Base-by-base conservation (phyloP, 2,113 vertebrate species). In the Pampusana beccarii region DNA sequence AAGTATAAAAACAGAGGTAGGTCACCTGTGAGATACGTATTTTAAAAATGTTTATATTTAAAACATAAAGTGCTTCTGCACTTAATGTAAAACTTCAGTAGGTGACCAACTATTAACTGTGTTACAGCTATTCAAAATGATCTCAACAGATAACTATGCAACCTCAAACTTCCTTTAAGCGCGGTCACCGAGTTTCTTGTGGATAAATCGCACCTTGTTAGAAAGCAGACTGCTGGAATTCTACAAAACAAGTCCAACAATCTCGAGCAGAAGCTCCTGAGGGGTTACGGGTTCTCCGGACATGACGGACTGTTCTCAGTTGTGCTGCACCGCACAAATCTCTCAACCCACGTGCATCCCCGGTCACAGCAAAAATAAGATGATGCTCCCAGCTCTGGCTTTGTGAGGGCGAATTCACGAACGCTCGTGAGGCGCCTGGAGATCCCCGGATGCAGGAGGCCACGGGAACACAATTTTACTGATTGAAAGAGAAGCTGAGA, bases 351-450 rank as follows among this genome's bases (percentile, higher is more conserved):
- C 2, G 1, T 5, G 16, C 38, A 9, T 4, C 53, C 34, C 33
- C 3, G 2, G 3, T 48, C 15, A 1, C 0, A 16, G 69, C 69
- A 73, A 8, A 40, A 0, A 10, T 0, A 19, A 23, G 65, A 7
- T 2, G 61, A 8, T 0, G 3, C 16, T 16, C 53, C 77, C 53
- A 4, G 58, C 33, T 7, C 2, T 1, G 28, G 58, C 48, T 79
- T 42, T 5, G 42, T 7, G 64, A 57, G n/a, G 71, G 7, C 54
- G 6, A 2, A 34, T 36, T 46, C 42, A 5, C 9, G 1, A 9
- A 7, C 1, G 6, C 66, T 79, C 2, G 0, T 7, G 38, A 20
- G 77, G 46, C 25, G 6, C 38, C 44, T 70, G 17, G 53, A 64
- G 84, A 8, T 29, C 73, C 72, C 50, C 3, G 1, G 73, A 2